Evolutionary conservation across 2,113 vertebrate genomes (phyloP), one percentile per base, ranked within the genome.

Genomic region (Brienomyrus brachyistius): DNA sequence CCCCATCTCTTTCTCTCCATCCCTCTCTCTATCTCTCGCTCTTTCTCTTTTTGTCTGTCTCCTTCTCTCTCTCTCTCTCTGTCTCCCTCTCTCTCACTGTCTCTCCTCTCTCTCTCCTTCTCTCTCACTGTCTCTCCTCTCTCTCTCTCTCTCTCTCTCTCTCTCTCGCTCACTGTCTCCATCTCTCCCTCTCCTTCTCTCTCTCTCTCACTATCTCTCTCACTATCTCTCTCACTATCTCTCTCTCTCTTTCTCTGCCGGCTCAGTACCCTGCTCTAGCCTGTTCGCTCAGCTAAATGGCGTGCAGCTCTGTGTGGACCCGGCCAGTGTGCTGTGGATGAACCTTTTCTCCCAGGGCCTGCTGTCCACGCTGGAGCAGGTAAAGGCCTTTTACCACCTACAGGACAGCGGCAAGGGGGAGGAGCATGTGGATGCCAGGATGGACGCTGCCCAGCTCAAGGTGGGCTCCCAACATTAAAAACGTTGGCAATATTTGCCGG

Each of bases 341-440:
- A 98, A 97, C 89, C 94, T 98, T 90, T 99, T 99, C 91, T 97
- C 97, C 91, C 94, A 97, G 91, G 98, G 99, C 87, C 96, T 99
- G 59, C 97, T 96, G 70, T 96, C 93, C 87, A 98, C 98, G 27
- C 92, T 99, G 93, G 97, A 99, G 92, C 98, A 99, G 92, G 98
- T 99, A 92, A 98, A 98, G 94, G 97, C 97, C 70, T 98, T 99
- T 92, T 99, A 98, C 93, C 97, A 98, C 90, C 93, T 98, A 92
- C 97, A 99, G 91, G 96, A 96, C 92, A 96, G 97, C 0, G 95
- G 94, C 92, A 97, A 96, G 91, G 94, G 84, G 0, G 97, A 97
- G 17, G 98, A 99, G 91, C 97, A 99, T 0, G 89, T 99, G 59
- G 97, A 99, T 90, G 92, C 99, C 6, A 95, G 97, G 9, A 87